Percentiles rank a stretch among this genome's conserved stretches.
phyloP scores from a whole-genome alignment of 53 echinoderm and acorn worm genomes.

The Apostichopus leukothele region DNA sequence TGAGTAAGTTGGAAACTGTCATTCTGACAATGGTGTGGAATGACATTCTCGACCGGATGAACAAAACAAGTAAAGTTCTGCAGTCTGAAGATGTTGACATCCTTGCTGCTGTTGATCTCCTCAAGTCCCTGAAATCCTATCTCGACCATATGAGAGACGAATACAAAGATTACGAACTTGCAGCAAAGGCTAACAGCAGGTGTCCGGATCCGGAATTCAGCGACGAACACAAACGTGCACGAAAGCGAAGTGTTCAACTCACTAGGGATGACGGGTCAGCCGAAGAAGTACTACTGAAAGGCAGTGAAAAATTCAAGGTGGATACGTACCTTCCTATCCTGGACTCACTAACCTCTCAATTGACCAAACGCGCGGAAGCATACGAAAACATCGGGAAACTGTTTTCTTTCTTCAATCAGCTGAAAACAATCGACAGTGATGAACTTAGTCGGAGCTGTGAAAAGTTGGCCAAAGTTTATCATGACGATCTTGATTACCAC shows the following conservation, averaged over 20 bases:
- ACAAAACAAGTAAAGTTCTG: conserved; percentile 47
- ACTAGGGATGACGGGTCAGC: conserved; percentile 32
- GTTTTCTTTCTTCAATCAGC: conserved; percentile 42
- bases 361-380: conserved; percentile 29
- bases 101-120: conserved; percentile 5
- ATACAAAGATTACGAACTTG: not conserved
- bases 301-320: conserved; percentile 39
- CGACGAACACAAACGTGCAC: conserved; percentile 10
- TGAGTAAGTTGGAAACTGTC: not conserved
- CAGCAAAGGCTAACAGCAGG: conserved; percentile 36
- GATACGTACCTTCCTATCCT: conserved; percentile 44
- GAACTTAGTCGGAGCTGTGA: too few relatives aligned
- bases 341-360: conserved; percentile 33
- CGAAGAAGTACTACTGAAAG: not conserved
- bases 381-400: conserved; percentile 10
- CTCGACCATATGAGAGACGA: conserved; percentile 10
- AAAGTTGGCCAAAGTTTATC: conserved; percentile 47
- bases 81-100: conserved; percentile 30
- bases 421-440: conserved; percentile 33
- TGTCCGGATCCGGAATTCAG: conserved; percentile 22
- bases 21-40: conserved; percentile 22
- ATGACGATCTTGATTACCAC: conserved; percentile 33
- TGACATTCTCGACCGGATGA: conserved; percentile 30
- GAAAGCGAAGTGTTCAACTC: conserved; percentile 43
- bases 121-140: not conserved